Evolutionary conservation across 1,140 invertebrate species (phyloP).

Genomic region (Eubasilissa regina): DNA sequence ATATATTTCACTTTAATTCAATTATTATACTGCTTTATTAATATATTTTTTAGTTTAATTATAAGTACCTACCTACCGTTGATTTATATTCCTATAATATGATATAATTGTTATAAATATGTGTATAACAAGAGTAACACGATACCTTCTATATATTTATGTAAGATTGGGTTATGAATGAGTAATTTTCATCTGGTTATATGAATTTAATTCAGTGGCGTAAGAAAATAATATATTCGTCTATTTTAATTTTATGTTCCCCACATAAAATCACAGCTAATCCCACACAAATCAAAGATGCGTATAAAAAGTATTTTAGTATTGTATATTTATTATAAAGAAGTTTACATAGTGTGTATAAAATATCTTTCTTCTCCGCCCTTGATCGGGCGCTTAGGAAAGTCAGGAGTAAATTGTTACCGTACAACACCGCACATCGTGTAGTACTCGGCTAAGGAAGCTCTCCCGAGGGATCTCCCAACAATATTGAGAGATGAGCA

Average conservation of each 20-base stretch:
- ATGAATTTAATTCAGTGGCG: constrained; percentile 27
- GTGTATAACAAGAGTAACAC: not conserved
- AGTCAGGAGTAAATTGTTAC: constrained; percentile 45
- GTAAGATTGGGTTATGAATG: not conserved
- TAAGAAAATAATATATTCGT: not conserved
- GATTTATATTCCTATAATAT: too few species aligned
- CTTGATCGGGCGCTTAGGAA: constrained; percentile 37
- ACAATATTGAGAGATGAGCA: constrained; percentile 62
- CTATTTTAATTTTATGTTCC: not conserved
- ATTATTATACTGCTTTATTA: too few species aligned
- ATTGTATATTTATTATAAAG: too few species aligned
- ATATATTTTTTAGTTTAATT: too few species aligned
- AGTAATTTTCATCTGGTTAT: not conserved
- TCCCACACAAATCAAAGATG: too few species aligned
- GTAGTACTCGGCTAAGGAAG: constrained; percentile 52
- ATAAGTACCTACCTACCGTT: too few species aligned
- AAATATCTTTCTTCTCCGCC: constrained; percentile 9
- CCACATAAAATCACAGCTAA: not conserved
- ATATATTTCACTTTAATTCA: too few species aligned
- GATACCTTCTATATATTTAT: not conserved
- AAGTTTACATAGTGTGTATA: not conserved
- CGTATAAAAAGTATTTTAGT: too few species aligned
- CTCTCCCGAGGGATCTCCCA: constrained; percentile 55
- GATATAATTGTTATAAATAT: too few species aligned
- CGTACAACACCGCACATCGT: constrained; percentile 46